Percentiles rank a stretch among this genome's conserved stretches.
Conservation (phyloP, 2,888 invertebrate genomes). For the Epirrhoe alternata region DNA sequence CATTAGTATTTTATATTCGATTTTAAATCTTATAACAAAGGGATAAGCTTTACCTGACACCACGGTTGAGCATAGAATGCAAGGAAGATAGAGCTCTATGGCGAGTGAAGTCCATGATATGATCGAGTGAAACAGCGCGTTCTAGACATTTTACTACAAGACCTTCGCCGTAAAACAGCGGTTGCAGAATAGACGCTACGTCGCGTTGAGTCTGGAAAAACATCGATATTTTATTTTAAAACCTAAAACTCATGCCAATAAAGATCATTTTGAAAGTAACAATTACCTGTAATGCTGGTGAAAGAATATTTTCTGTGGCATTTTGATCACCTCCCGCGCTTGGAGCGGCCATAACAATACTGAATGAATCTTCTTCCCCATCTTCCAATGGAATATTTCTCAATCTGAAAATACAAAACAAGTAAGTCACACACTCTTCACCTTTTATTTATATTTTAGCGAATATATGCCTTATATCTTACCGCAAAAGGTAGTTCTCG, state of each 20-base stretch:
- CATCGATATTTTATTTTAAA: not conserved
- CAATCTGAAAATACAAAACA: constrained; percentile 79
- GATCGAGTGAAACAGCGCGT: constrained; percentile 96
- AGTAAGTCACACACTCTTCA: not conserved
- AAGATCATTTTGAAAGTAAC: not conserved
- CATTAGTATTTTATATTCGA: not conserved
- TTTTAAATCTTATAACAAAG: constrained; percentile 11
- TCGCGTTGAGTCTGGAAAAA: constrained; percentile 91
- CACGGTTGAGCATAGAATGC: constrained; percentile 99
- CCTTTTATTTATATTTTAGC: not conserved
- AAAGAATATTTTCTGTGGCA: constrained; percentile 90
- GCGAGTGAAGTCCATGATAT: constrained; percentile 99
- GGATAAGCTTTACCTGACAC: constrained; percentile 86
- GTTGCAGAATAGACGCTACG: constrained; percentile 93
- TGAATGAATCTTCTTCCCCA: constrained; percentile 91
- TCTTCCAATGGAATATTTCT: constrained; percentile 95
- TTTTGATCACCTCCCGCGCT: constrained; percentile 84
- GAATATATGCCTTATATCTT: constrained; percentile 28
- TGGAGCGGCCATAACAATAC: constrained; percentile 85
- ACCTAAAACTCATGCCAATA: not conserved
- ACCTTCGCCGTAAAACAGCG: constrained; percentile 96
- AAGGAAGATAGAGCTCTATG: constrained; percentile 97
- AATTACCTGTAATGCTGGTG: constrained; percentile 90
- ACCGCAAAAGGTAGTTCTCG: constrained; percentile 94
- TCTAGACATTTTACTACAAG: constrained; percentile 96